Conservation (phyloP, 2,888 invertebrate species). For the Diloba caeruleocephala region DNA sequence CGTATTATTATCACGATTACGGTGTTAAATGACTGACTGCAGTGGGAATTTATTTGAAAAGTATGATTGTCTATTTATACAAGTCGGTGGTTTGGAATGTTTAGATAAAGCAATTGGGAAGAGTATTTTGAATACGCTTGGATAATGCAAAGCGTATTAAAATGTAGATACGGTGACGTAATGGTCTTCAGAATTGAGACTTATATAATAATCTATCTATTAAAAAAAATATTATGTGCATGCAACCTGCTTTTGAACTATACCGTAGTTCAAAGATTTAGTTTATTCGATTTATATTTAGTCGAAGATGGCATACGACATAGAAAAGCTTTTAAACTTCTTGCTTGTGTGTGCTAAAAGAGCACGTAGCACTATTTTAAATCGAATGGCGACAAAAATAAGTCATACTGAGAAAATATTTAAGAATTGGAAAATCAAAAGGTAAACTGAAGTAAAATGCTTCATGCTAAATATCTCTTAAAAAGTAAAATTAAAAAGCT, state of each 20-base stretch:
- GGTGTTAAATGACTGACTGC: constrained; percentile 59
- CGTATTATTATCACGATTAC: constrained; percentile 64
- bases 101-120: constrained; percentile 20
- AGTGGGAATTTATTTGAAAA: constrained; percentile 46
- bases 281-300: constrained; percentile 13
- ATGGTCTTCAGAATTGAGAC: too few relatives aligned
- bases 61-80: constrained; percentile 37
- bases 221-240: constrained; percentile 1
- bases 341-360: constrained; percentile 47
- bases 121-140: constrained; percentile 4
- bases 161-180: too few relatives aligned
- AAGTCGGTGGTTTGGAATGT: not conserved
- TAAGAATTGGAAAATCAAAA: not conserved
- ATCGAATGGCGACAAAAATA: constrained; percentile 39
- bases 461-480: too few relatives aligned
- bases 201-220: too few relatives aligned
- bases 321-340: constrained; percentile 56
- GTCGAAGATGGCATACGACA: constrained; percentile 28
- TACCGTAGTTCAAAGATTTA: constrained; percentile 23
- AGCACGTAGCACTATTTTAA: constrained; percentile 35
- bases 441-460: too few relatives aligned
- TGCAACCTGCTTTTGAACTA: constrained; percentile 14
- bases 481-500: too few relatives aligned
- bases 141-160: too few relatives aligned
- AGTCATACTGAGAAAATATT: constrained; percentile 27